These are phyloP conservation scores for Mirza zaza DNA, from an alignment of 2,113 vertebrate species.

Conservation along the genomic window DNA sequence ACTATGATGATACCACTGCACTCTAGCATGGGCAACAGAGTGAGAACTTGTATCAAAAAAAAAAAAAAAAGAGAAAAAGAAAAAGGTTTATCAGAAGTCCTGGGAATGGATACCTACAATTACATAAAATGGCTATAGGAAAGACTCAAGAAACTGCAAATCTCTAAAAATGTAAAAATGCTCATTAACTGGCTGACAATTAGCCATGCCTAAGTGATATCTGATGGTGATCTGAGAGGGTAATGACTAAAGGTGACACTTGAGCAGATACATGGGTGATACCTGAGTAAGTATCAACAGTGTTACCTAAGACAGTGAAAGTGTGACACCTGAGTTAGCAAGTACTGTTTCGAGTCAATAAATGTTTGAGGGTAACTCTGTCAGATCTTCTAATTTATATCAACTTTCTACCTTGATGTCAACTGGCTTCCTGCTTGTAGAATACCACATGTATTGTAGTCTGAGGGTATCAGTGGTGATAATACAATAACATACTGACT, in stretches of 20 bases:
- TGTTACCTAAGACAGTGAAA: constrained; percentile 10
- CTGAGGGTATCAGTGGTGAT: neutral
- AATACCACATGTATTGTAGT: neutral
- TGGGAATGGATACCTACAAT: neutral
- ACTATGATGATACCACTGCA: too few species aligned
- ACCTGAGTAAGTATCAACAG: neutral
- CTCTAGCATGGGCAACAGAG: too few species aligned
- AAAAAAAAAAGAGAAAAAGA: too few species aligned
- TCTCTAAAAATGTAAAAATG: constrained; percentile 25
- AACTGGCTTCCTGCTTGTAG: neutral
- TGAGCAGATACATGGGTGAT: constrained; percentile 20
- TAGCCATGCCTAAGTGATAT: neutral
- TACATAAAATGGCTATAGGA: neutral
- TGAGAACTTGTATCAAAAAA: too few species aligned
- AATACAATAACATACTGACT: neutral
- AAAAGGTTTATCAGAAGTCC: neutral
- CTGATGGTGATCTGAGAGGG: neutral
- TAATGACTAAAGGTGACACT: neutral
- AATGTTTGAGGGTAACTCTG: constrained; percentile 49
- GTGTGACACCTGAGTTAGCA: constrained; percentile 36
- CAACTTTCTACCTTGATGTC: constrained; percentile 28
- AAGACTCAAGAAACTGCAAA: neutral
- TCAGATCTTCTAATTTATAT: constrained; percentile 47
- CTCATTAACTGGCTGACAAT: neutral
- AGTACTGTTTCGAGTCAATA: constrained; percentile 50